Evolutionary conservation across 2,113 vertebrate species (phyloP).

Genomic region (Verasper variegatus): DNA sequence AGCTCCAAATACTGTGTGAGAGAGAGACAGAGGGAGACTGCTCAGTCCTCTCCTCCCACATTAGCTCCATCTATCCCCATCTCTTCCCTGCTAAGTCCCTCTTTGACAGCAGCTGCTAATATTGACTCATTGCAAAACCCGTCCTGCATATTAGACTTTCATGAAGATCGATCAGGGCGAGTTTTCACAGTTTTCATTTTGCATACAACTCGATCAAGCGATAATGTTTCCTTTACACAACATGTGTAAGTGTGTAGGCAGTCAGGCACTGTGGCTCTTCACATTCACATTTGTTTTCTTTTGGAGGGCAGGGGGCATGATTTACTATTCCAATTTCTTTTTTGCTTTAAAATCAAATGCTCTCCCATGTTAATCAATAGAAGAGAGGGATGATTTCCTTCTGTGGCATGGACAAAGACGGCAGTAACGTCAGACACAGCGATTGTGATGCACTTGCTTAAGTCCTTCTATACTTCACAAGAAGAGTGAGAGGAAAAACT

Average conservation of each 20-base stretch:
- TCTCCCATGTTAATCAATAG: neutral
- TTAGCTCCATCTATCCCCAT: neutral
- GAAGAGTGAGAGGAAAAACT: neutral
- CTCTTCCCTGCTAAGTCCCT: neutral
- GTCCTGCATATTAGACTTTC: constrained; percentile 25
- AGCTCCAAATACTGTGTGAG: neutral
- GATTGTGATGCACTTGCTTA: neutral
- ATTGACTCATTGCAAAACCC: constrained; percentile 15
- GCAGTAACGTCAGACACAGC: neutral
- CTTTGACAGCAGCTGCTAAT: neutral
- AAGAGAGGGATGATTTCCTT: neutral
- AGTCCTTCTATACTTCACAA: neutral
- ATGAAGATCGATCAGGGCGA: constrained; percentile 23
- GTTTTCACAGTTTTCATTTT: neutral
- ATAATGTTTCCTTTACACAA: too few relatives aligned
- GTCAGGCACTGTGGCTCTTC: too few relatives aligned
- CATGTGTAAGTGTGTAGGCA: too few relatives aligned
- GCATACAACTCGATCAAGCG: too few relatives aligned
- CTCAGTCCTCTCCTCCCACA: neutral
- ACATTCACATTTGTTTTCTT: neutral
- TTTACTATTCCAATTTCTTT: neutral
- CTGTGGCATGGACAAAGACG: neutral
- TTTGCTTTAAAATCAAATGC: neutral
- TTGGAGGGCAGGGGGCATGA: neutral
- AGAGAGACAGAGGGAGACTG: neutral